A percentile compares a stretch with the other conserved stretches of the same genome.
Evolutionary conservation across 2,113 vertebrate genomes (phyloP).

Genomic region (Melanostigma gelatinosum): DNA sequence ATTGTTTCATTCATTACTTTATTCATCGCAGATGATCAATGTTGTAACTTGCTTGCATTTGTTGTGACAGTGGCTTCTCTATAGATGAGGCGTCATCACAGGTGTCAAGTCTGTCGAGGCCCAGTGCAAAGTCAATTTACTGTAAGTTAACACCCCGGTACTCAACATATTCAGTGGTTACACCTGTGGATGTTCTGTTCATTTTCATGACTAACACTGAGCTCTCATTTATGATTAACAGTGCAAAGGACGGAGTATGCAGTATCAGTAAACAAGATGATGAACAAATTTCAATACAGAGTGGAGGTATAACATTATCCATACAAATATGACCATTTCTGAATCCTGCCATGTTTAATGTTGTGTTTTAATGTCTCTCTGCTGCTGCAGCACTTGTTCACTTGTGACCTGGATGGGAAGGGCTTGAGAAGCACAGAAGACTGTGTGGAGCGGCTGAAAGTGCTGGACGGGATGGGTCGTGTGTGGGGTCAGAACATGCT

Average conservation of each 20-base stretch:
- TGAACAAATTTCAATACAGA: constrained; percentile 81
- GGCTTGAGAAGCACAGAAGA: constrained; percentile 77
- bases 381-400: constrained; percentile 87
- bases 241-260: constrained; percentile 89
- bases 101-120: constrained; percentile 71
- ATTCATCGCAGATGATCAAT: background rate
- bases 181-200: background rate
- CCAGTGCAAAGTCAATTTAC: constrained; percentile 89
- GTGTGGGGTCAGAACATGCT: constrained; percentile 93
- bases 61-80: constrained; percentile 57
- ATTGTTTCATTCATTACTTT: background rate
- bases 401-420: constrained; percentile 83
- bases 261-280: constrained; percentile 75
- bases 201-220: background rate
- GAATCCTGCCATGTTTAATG: background rate
- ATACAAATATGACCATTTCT: background rate
- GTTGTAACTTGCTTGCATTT: background rate
- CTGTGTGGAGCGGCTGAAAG: constrained; percentile 83
- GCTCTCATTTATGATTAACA: constrained; percentile 63
- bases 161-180: too few species aligned
- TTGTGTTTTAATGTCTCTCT: background rate
- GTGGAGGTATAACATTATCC: constrained; percentile 85
- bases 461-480: constrained; percentile 83
- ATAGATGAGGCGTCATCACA: constrained; percentile 69
- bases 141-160: constrained; percentile 77